Conservation (phyloP, 2,797 vertebrate species). For the Myoxocephalus aenaeus region DNA sequence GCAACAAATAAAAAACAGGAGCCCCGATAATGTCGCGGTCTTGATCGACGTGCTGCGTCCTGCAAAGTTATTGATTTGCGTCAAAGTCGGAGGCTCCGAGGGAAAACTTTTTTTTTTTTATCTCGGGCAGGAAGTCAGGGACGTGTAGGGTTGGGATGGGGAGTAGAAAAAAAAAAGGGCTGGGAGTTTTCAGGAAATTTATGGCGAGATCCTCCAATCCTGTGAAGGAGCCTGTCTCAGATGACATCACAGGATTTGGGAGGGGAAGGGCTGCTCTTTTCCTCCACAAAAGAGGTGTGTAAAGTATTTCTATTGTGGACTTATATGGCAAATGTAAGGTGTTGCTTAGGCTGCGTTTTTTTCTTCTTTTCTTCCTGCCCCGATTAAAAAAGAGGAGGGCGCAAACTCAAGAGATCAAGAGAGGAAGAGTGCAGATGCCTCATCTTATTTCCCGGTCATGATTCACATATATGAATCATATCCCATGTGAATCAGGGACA, state of each 20-base stretch:
- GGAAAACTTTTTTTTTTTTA: constrained; percentile 33
- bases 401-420: not conserved
- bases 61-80: constrained; percentile 24
- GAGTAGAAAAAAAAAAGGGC: constrained; percentile 50
- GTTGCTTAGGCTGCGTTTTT: constrained; percentile 39
- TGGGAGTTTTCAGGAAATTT: constrained; percentile 82
- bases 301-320: constrained; percentile 64
- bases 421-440: not conserved
- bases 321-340: constrained; percentile 75
- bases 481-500: not conserved
- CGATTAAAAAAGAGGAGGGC: constrained; percentile 22
- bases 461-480: constrained; percentile 14
- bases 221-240: constrained; percentile 69
- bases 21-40: not conserved
- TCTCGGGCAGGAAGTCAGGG: constrained; percentile 74
- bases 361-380: constrained; percentile 28
- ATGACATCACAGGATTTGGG: constrained; percentile 81
- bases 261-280: constrained; percentile 70
- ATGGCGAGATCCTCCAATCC: constrained; percentile 82
- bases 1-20: not conserved
- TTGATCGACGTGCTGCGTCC: not conserved
- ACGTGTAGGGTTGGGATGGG: constrained; percentile 61
- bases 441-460: not conserved
- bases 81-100: constrained; percentile 35
- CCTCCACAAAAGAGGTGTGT: constrained; percentile 65